Evolutionary conservation across 2,113 vertebrate species (phyloP).

Genomic region (Apaloderma vittatum): DNA sequence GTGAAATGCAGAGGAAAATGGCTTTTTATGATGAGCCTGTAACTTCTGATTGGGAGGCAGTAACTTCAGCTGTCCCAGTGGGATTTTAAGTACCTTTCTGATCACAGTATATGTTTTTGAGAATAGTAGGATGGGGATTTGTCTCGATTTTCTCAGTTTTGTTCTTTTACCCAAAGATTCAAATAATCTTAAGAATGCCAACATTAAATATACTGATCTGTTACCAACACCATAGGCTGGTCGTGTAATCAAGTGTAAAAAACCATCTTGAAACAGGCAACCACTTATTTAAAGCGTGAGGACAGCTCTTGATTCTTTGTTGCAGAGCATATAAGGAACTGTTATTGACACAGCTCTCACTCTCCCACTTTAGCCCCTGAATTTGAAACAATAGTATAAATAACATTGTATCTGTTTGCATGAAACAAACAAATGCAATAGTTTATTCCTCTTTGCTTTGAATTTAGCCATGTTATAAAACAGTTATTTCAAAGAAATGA

Average conservation of each 20-base stretch:
- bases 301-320: neutral
- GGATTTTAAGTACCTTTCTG: neutral
- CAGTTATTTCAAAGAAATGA: neutral
- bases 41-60: neutral
- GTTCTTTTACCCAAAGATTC: neutral
- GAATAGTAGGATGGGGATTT: neutral
- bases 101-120: neutral
- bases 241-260: neutral
- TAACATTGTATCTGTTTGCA: neutral
- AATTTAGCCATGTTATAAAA: neutral
- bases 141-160: neutral
- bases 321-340: neutral
- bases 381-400: neutral
- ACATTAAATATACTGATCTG: neutral
- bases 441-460: neutral
- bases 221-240: neutral
- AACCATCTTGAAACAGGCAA: neutral
- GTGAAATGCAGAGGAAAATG: neutral
- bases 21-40: neutral
- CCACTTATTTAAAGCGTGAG: neutral
- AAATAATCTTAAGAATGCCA: neutral
- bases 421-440: neutral
- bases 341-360: neutral
- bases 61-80: neutral
- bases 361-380: neutral